phyloP scores from a whole-genome alignment of 2,113 vertebrate species.

The Equus quagga region DNA sequence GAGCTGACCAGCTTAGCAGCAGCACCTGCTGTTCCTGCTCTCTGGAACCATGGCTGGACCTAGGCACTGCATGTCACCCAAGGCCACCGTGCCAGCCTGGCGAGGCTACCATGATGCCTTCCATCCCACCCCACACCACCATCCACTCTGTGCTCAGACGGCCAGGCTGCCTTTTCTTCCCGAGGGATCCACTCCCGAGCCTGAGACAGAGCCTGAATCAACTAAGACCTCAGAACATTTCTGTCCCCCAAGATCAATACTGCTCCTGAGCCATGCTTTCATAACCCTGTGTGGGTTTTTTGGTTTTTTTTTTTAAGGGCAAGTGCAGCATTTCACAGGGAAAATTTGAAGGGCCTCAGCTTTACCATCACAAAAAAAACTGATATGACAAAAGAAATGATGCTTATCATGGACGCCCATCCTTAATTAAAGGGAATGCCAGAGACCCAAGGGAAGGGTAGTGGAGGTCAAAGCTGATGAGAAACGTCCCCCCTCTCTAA shows the following conservation, averaged over 20 bases:
- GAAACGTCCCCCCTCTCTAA: background rate
- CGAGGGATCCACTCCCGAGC: background rate
- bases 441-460: background rate
- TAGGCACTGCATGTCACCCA: accelerated
- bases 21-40: background rate
- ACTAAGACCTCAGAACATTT: accelerated
- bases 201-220: background rate
- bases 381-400: background rate
- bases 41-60: accelerated
- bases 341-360: background rate
- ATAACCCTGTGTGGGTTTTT: too few species aligned
- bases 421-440: background rate
- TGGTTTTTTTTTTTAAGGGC: too few species aligned
- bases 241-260: accelerated
- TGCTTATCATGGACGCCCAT: accelerated
- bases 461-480: background rate
- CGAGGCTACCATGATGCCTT: accelerated
- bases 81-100: too few species aligned
- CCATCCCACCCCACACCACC: accelerated
- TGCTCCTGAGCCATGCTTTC: accelerated
- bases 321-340: background rate
- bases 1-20: background rate
- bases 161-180: background rate
- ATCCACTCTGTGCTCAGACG: background rate
- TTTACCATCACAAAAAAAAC: background rate